phyloP scores from a whole-genome alignment of 2,888 invertebrate species.

The Macaria notata region DNA sequence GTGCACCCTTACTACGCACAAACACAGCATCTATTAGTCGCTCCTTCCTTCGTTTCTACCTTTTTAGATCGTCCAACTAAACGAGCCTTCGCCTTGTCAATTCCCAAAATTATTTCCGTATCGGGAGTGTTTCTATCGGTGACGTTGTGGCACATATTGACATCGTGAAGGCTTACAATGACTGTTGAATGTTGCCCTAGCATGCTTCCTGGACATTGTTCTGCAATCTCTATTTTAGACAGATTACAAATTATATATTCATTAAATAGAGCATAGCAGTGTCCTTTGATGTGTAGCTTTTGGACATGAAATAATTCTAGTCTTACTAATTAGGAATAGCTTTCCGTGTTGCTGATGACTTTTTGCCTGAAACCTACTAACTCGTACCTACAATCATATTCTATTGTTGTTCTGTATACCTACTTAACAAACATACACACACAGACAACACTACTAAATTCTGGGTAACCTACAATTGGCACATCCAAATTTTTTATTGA shows the following conservation, averaged over 20 bases:
- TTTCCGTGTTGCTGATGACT: constrained; percentile 20
- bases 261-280: constrained; percentile 20
- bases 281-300: constrained; percentile 27
- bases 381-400: not conserved
- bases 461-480: constrained; percentile 43
- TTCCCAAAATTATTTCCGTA: constrained; percentile 44
- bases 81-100: constrained; percentile 62
- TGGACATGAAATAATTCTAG: constrained; percentile 3
- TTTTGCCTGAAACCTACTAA: constrained; percentile 19
- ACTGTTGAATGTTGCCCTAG: constrained; percentile 60
- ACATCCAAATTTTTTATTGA: constrained; percentile 42
- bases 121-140: constrained; percentile 13
- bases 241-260: not conserved
- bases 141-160: constrained; percentile 41
- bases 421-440: constrained; percentile 24
- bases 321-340: constrained; percentile 13
- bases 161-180: constrained; percentile 57
- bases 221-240: constrained; percentile 37
- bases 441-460: constrained; percentile 30
- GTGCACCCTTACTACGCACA: constrained; percentile 75
- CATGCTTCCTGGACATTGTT: constrained; percentile 66
- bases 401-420: not conserved
- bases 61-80: constrained; percentile 81
- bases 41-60: constrained; percentile 80
- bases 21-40: constrained; percentile 73